phyloP scores from a whole-genome alignment of 2,888 invertebrate genomes.

The Netelia virgata region DNA sequence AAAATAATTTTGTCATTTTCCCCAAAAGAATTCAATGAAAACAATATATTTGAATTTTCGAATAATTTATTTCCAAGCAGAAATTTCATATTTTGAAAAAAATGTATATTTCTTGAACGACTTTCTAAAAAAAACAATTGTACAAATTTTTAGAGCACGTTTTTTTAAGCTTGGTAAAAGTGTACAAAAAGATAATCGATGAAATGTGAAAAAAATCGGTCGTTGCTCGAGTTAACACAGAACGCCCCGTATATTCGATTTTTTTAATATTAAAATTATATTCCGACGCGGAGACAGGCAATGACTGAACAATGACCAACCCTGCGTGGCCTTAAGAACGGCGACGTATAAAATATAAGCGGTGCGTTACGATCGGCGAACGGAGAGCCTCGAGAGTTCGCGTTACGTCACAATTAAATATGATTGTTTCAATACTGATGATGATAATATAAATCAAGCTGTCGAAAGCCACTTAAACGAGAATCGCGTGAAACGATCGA shows the following conservation, averaged over 20 bases:
- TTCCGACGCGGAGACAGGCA: constrained; percentile 2
- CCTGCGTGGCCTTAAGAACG: neutral
- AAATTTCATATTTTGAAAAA: too few species aligned
- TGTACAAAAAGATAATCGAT: neutral
- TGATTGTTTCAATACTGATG: constrained; percentile 52
- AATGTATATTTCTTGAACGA: too few species aligned
- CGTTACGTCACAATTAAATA: constrained; percentile 55
- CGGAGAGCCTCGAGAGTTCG: constrained; percentile 25
- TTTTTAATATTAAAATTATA: constrained; percentile 8
- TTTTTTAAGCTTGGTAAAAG: too few species aligned
- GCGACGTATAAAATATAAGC: constrained; percentile 12
- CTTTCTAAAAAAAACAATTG: too few species aligned
- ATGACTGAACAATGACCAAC: constrained; percentile 12
- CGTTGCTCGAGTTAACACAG: neutral
- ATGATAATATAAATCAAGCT: constrained; percentile 29
- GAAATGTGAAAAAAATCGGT: neutral
- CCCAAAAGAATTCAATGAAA: too few species aligned
- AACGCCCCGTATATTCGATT: neutral
- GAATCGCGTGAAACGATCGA: neutral
- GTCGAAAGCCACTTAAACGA: constrained; percentile 28
- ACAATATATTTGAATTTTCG: too few species aligned
- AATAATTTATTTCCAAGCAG: too few species aligned
- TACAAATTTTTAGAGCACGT: too few species aligned
- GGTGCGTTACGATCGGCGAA: neutral
- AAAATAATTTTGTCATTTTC: too few species aligned